phyloP scores from a whole-genome alignment of 2,888 invertebrate genomes.

The Nephrotoma flavescens region DNA sequence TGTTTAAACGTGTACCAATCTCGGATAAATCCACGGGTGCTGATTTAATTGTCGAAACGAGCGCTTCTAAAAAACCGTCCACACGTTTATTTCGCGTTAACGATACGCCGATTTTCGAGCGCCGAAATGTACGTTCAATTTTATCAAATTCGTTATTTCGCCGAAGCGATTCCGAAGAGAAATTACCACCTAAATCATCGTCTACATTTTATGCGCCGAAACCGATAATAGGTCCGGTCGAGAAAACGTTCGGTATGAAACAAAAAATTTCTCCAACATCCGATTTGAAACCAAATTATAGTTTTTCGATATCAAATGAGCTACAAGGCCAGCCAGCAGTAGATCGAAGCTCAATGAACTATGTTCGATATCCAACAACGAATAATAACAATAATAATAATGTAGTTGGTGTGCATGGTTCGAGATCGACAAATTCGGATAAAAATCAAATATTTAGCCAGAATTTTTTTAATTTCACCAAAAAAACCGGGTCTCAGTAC shows the following conservation, averaged over 20 bases:
- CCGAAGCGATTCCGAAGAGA: conserved; percentile 25
- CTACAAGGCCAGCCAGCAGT: neutral
- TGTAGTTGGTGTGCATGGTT: neutral
- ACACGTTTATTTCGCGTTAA: conserved; percentile 23
- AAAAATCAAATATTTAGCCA: conserved; percentile 11
- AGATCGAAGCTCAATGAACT: neutral
- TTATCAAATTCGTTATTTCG: conserved; percentile 11
- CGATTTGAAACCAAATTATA: conserved; percentile 12
- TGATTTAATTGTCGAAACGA: neutral
- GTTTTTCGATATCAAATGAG: conserved; percentile 7
- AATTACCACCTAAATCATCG: conserved; percentile 16
- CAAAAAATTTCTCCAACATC: conserved; percentile 15
- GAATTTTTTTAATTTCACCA: conserved; percentile 13
- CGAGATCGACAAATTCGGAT: neutral
- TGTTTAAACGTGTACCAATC: neutral
- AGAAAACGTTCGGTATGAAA: conserved; percentile 14
- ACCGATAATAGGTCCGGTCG: neutral
- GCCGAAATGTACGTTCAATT: conserved; percentile 15
- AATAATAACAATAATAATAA: neutral
- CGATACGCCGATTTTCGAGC: conserved; percentile 30
- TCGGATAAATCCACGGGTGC: neutral
- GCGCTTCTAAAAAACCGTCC: neutral
- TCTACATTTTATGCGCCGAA: neutral
- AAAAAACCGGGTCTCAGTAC: conserved; percentile 6
- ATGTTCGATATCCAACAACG: neutral